Evolutionary conservation across 2,888 invertebrate species (phyloP), one percentile per base, ranked within the genome.

Genomic region (Heteropelma amictum): DNA sequence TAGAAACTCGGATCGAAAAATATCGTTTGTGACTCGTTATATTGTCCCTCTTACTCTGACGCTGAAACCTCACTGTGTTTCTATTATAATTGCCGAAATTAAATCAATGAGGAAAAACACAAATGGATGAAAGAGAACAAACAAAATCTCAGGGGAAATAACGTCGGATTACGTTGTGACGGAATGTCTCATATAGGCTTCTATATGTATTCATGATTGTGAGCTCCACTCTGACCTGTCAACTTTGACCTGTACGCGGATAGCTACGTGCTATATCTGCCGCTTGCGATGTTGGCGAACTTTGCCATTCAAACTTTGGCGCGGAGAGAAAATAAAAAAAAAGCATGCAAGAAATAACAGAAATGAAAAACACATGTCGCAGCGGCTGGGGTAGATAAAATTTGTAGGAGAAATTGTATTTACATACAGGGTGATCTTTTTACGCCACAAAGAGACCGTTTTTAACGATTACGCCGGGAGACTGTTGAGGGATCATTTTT

Each of bases 281-380:
- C 19, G 42, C 35, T 68, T 19, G 53, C 53, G n/a, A 42, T 47
- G 53, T 53, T 45, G 35, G 53, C 53, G 23, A 70, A 70, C 70
- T 70, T 54, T 54, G 35, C 53, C 61, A 61, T 61, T 60, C 60
- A 61, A 70, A 61, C 45, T 70, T 70, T 70, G 7, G 33, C 23
- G 14, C 38, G 6, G 38, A 30, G 19, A 38, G 38, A 40, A 51
- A 23, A 12, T 4, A 30, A 65, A 10, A 53, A 40, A 53, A 28
- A 64, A 47, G 10, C 8, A 33, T 14, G 33, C 19, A 21, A 68
- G 23, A 14, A 58, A 28, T 40, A 23, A 49, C 12, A 17, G 53
- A 53, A 35, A 68, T 10, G 30, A 53, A 38, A 65, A 65, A 38
- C 17, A 38, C 28, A 47, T 33, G 12, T 26, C 35, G 8, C 26